These are phyloP conservation scores for Temnothorax ravouxi DNA, from an alignment of 2,888 invertebrate genomes.

Conservation along the genomic window DNA sequence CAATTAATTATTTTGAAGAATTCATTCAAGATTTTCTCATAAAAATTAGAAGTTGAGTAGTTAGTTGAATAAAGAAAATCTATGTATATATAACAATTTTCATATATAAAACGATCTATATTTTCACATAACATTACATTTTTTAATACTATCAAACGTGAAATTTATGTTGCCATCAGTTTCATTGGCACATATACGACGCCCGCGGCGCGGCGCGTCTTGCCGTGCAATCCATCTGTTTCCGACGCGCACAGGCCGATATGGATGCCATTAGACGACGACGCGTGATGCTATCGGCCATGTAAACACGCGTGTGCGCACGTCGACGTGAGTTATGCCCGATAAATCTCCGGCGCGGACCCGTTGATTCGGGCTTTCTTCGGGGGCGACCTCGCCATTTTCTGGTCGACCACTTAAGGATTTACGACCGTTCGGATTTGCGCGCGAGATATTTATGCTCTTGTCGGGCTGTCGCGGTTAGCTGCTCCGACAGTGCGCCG, in stretches of 20 bases:
- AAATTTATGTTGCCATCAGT: not conserved
- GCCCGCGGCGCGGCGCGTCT: constrained; percentile 6
- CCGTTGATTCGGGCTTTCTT: constrained; percentile 67
- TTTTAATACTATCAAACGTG: not conserved
- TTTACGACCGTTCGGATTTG: constrained; percentile 73
- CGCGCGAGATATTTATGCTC: constrained; percentile 67
- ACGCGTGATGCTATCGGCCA: constrained; percentile 49
- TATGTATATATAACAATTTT: not conserved
- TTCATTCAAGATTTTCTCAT: not conserved
- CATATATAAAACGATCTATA: not conserved
- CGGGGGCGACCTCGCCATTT: constrained; percentile 48
- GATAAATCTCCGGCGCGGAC: constrained; percentile 66
- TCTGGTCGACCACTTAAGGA: constrained; percentile 68
- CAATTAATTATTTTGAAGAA: not conserved
- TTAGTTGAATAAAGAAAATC: not conserved
- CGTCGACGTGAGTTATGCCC: constrained; percentile 62
- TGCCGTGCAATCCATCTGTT: constrained; percentile 45
- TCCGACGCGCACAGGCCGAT: constrained; percentile 27
- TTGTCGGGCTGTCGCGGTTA: constrained; percentile 59
- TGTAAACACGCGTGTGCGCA: constrained; percentile 61
- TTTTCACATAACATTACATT: not conserved
- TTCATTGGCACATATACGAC: not conserved
- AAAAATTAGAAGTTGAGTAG: not conserved
- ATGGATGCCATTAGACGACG: constrained; percentile 46
- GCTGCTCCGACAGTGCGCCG: constrained; percentile 31